Evolutionary conservation across 2,113 vertebrate genomes (phyloP), one percentile per base, ranked within the genome.

Genomic region (Paradisaea rubra): DNA sequence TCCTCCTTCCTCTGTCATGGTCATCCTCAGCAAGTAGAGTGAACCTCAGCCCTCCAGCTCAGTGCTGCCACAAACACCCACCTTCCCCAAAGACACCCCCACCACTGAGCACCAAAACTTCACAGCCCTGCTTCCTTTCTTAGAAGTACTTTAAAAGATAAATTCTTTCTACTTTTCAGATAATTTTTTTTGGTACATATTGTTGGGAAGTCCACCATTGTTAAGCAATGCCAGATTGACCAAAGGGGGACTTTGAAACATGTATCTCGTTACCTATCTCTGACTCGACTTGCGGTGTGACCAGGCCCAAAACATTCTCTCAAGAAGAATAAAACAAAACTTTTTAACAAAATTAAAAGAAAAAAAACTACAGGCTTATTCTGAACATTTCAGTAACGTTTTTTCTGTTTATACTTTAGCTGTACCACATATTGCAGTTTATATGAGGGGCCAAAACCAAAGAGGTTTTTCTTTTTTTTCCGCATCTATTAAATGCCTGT

Each of bases 361-460:
- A 97, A 97, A 95, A 89, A 96, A 92, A 97, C 74, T 89, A 96
- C 90, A 96, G 88, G 95, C 95, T 95, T 97, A 98, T 98, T 98
- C 97, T 93, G 97, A 98, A 98, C 98, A 99, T 99, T 99, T 98
- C 98, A 99, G 98, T 98, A 98, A 98, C 4, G 89, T 94, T 94
- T 97, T 92, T 94, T 95, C 96, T 96, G 97, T 94, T 96, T 97
- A 97, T 95, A 96, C 95, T 59, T 66, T 7, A 44, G 25, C 44
- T 76, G 31, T 44, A 59, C 11, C 21, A 27, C 27, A 98, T 93
- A 95, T 96, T 86, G 88, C 94, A 92, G 98, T 98, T 97, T 97
- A 97, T 97, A 97, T 97, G 95, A 97, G 92, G 93, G 95, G 93
- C 93, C 92, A 96, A 97, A 96, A 94, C 93, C 91, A 97, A 97